Base-by-base conservation (phyloP, 1,140 invertebrate species). In the Plectrocnemia conspersa region DNA sequence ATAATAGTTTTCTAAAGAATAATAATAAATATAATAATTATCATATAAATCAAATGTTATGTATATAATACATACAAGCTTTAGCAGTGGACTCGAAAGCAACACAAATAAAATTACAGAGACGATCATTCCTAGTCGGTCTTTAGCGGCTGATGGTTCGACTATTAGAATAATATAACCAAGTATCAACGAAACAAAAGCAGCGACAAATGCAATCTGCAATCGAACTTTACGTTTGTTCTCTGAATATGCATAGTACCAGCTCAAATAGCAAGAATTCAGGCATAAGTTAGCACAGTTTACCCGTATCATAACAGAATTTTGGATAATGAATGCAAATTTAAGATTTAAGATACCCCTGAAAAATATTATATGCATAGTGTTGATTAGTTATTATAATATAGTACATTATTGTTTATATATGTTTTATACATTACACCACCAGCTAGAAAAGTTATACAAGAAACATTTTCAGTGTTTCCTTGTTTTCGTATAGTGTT, bases 371-470 rank as follows among this genome's bases (percentile, higher is more conserved):
- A 52, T 40, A 24, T 15, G 4, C 10, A 3, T 45, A 45, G n/a
- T n/a, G n/a, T n/a, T 23, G n/a, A n/a, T n/a, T n/a, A n/a, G n/a
- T n/a, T n/a, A n/a, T n/a, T n/a, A n/a, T n/a, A n/a, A n/a, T n/a
- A n/a, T n/a, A n/a, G n/a, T n/a, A n/a, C n/a, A n/a, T n/a, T n/a
- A n/a, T n/a, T n/a, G n/a, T n/a, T n/a, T n/a, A n/a, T n/a, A n/a
- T n/a, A n/a, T 19, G n/a, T n/a, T 54, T 82, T 84, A 82, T 69
- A 89, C 87, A 90, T 79, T 59, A 81, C 79, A 64, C 84, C 63
- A 69, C 85, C 85, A 33, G 85, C 85, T 29, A 87, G 61, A 70
- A 90, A 88, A 1, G 84, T 82, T 64, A 80, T 81, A 22, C 83
- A 69, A 41, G 80, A 77, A 50, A 81, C 74, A 55, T 79, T 78